Evolutionary conservation across 2,797 vertebrate species (phyloP).

Genomic region (Crenuchus spilurus): DNA sequence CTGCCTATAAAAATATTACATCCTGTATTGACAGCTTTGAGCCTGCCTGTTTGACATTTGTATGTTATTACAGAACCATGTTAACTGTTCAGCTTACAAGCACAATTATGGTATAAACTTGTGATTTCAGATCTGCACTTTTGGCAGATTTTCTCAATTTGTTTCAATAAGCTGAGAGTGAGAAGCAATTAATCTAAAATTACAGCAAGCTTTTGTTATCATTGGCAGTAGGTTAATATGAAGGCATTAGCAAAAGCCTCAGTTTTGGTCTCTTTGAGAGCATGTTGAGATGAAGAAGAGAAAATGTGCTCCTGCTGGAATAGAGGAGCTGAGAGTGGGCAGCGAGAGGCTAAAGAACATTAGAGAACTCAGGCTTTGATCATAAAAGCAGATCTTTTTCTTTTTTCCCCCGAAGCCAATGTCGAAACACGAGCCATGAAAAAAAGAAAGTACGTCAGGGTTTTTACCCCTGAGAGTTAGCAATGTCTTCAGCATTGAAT

Average conservation of each 20-base stretch:
- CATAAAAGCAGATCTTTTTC: constrained; percentile 1
- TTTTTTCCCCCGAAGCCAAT: neutral
- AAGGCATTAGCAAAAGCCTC: constrained; percentile 3
- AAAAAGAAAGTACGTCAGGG: neutral
- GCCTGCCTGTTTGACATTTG: no score
- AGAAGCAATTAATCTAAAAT: no score
- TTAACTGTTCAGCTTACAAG: no score
- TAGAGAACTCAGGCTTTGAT: constrained; percentile 18
- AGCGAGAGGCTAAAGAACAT: constrained; percentile 10
- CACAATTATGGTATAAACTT: no score
- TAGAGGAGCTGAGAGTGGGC: constrained; percentile 20
- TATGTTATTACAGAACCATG: no score
- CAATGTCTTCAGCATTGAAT: neutral
- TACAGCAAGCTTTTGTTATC: no score
- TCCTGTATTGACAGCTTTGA: no score
- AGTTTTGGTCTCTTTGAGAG: constrained; percentile 4
- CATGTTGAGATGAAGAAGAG: neutral
- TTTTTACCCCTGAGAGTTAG: neutral
- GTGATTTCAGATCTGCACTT: no score
- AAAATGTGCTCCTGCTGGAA: constrained; percentile 30
- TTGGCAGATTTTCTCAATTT: no score
- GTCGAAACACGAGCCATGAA: neutral
- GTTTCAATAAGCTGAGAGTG: no score
- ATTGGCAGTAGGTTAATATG: no score
- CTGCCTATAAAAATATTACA: no score